A percentile compares a stretch with the other conserved stretches of the same genome.
phyloP scores from a whole-genome alignment of 2,888 invertebrate species.

The Caprella mutica region DNA sequence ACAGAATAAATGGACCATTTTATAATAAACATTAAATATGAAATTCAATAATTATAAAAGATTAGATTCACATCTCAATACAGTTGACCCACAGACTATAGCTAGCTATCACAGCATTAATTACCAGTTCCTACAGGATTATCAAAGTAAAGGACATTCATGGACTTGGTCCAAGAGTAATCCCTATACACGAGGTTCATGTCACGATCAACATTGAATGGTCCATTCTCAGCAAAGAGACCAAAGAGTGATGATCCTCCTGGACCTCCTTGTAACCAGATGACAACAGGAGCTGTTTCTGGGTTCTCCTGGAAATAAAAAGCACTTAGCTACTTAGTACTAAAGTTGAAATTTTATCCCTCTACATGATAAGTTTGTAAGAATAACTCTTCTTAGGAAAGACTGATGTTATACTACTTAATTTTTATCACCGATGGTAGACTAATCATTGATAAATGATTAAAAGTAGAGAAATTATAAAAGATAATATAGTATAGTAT shows the following conservation, averaged over 20 bases:
- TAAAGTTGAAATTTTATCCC: background rate
- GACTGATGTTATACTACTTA: background rate
- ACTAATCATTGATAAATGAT: background rate
- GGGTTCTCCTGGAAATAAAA: conserved; percentile 35
- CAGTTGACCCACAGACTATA: too few relatives aligned
- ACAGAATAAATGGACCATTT: too few relatives aligned
- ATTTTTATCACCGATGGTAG: background rate
- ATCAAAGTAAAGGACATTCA: conserved; percentile 76
- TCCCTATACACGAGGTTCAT: conserved; percentile 49
- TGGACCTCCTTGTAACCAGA: conserved; percentile 81
- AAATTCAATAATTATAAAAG: too few relatives aligned
- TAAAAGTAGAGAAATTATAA: too few relatives aligned
- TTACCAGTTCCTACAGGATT: conserved; percentile 73
- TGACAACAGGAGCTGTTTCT: conserved; percentile 54
- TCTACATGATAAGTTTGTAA: background rate
- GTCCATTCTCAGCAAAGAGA: conserved; percentile 73
- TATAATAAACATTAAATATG: too few relatives aligned
- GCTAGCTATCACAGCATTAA: too few relatives aligned
- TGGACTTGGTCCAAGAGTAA: conserved; percentile 66
- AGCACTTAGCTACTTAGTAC: background rate
- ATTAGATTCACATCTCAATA: too few relatives aligned
- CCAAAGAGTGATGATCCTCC: conserved; percentile 65
- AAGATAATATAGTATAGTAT: too few relatives aligned
- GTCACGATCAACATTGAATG: conserved; percentile 50
- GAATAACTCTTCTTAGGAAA: background rate